phyloP scores from a whole-genome alignment of 2,888 invertebrate species.

The Orthosia cruda region DNA sequence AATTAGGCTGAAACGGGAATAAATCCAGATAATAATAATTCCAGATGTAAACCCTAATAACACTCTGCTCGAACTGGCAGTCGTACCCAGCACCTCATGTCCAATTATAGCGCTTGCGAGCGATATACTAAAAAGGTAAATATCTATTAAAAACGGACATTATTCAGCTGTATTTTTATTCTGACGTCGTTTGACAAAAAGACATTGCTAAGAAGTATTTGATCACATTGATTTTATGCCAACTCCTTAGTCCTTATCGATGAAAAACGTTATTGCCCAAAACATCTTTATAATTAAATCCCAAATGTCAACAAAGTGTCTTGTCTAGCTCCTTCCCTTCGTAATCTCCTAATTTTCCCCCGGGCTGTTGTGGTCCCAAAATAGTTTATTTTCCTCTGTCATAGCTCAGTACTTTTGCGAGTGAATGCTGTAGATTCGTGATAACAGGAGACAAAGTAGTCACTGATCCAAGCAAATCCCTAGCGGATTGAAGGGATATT shows the following conservation, averaged over 20 bases:
- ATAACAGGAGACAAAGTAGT: constrained; percentile 25
- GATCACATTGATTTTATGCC: not conserved
- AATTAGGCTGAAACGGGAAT: too few species aligned
- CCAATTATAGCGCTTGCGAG: too few species aligned
- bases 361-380: constrained; percentile 13
- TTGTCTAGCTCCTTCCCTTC: not conserved
- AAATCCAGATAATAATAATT: too few species aligned
- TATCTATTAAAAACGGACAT: too few species aligned
- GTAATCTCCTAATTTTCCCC: constrained; percentile 49
- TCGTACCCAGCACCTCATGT: too few species aligned
- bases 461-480: constrained; percentile 37
- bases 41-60: too few species aligned
- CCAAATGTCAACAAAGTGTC: constrained; percentile 12
- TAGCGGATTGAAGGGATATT: constrained; percentile 26
- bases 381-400: constrained; percentile 21
- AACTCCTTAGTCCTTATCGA: not conserved
- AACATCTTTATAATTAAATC: not conserved
- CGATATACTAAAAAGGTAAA: too few species aligned
- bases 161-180: too few species aligned
- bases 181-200: too few species aligned
- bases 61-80: too few species aligned
- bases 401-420: constrained; percentile 26
- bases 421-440: constrained; percentile 29
- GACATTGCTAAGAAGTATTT: not conserved
- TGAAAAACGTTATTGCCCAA: not conserved